A percentile compares a stretch with the other conserved stretches of the same genome.
Evolutionary conservation across 2,113 vertebrate species (phyloP).

Genomic region (Apteryx mantelli): DNA sequence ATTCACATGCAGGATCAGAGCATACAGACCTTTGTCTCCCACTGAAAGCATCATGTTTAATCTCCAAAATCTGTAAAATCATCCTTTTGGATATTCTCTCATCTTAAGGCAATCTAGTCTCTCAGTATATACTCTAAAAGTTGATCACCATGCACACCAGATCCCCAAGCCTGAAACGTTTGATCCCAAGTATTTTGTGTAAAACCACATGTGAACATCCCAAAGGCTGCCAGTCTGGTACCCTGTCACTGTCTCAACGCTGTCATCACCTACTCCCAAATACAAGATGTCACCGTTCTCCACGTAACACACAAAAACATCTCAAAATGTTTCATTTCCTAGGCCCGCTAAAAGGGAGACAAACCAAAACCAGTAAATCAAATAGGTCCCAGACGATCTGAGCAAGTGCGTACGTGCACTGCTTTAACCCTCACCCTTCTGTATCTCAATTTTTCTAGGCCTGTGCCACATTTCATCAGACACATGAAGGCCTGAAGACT

Average conservation of each 20-base stretch:
- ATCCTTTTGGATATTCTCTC: neutral
- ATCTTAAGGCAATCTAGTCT: neutral
- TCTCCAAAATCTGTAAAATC: neutral
- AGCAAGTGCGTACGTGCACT: neutral
- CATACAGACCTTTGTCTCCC: no score
- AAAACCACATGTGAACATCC: neutral
- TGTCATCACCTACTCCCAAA: neutral
- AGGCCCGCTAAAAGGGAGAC: neutral
- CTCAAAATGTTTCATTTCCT: neutral
- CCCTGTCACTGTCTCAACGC: neutral
- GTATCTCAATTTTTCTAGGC: fast-evolving
- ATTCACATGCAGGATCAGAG: neutral
- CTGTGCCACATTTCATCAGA: neutral
- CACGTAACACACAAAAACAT: neutral
- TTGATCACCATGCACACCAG: no score
- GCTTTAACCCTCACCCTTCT: neutral
- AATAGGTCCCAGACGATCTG: neutral
- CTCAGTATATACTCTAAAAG: neutral
- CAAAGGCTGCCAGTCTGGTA: no score
- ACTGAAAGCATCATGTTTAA: neutral
- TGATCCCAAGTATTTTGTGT: neutral
- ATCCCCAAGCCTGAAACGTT: neutral
- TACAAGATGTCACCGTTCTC: fast-evolving
- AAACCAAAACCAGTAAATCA: neutral
- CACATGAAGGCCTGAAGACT: neutral